Conservation (phyloP, 2,113 vertebrate species). For the Sterrhoptilus dennistouni region DNA sequence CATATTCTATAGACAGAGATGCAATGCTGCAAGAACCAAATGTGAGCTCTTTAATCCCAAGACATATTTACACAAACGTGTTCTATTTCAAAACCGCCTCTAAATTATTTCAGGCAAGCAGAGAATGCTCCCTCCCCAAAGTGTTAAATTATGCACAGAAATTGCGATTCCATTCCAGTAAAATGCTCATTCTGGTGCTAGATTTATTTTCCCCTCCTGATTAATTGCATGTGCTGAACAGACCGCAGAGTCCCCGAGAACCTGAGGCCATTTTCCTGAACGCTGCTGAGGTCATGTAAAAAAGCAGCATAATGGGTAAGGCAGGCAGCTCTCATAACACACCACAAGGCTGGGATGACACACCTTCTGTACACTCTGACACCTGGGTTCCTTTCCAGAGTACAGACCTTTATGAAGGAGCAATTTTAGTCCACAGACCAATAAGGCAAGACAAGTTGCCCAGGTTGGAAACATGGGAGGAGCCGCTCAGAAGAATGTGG, state of each 20-base stretch:
- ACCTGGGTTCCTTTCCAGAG: conserved; percentile 3
- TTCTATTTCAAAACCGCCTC: conserved; percentile 19
- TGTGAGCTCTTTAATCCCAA: conserved; percentile 3
- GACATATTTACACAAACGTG: not conserved
- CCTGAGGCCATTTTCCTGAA: not conserved
- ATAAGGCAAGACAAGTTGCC: not conserved
- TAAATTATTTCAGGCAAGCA: conserved; percentile 38
- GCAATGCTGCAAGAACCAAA: not conserved
- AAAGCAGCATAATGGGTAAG: not conserved
- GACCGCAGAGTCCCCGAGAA: not conserved
- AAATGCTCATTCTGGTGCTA: conserved; percentile 19
- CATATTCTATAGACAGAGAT: not conserved
- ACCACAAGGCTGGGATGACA: not conserved
- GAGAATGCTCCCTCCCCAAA: not conserved
- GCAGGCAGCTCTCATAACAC: not conserved
- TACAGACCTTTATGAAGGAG: conserved; percentile 7
- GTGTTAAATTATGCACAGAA: conserved; percentile 62
- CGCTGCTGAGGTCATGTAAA: not conserved
- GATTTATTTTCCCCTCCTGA: conserved; percentile 52
- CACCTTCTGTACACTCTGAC: conserved; percentile 38
- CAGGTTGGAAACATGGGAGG: conserved; percentile 46
- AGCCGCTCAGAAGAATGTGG: conserved; percentile 3
- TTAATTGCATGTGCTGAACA: conserved; percentile 34
- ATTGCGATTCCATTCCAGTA: conserved; percentile 25
- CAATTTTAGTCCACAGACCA: conserved; percentile 25